phyloP scores from a whole-genome alignment of 1,140 invertebrate species.

The Plectrocnemia conspersa region DNA sequence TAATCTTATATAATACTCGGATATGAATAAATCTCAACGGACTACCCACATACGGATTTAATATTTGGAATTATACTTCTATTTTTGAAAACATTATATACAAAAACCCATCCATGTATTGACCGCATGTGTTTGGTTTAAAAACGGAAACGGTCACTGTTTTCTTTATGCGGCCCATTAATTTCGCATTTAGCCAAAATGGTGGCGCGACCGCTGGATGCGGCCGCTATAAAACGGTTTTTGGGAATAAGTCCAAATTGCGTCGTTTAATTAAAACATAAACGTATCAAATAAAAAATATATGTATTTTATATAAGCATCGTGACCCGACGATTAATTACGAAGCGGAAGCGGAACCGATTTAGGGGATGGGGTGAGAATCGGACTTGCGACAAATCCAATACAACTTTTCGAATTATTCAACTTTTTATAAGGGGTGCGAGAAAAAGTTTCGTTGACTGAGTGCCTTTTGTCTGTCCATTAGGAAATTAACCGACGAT shows the following conservation, averaged over 20 bases:
- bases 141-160: conserved; percentile 1
- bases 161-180: conserved; percentile 1
- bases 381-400: background rate
- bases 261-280: background rate
- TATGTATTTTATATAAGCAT: background rate
- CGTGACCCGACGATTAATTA: too few relatives aligned
- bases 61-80: too few relatives aligned
- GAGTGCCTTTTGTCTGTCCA: conserved; percentile 15
- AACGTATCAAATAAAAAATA: background rate
- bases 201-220: background rate
- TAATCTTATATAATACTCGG: too few relatives aligned
- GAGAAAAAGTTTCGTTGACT: conserved; percentile 4
- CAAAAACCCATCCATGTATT: too few relatives aligned
- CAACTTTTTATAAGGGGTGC: background rate
- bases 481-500: conserved; percentile 7
- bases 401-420: conserved; percentile 9
- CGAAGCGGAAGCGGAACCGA: background rate
- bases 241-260: background rate
- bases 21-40: too few relatives aligned
- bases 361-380: background rate
- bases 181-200: conserved; percentile 6
- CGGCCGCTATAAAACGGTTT: background rate
- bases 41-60: too few relatives aligned
- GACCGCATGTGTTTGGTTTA: too few relatives aligned
- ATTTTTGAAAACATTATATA: too few relatives aligned